These are phyloP conservation scores for Pteronotus mesoamericanus DNA, from an alignment of 2,797 vertebrate genomes.

Conservation along the genomic window DNA sequence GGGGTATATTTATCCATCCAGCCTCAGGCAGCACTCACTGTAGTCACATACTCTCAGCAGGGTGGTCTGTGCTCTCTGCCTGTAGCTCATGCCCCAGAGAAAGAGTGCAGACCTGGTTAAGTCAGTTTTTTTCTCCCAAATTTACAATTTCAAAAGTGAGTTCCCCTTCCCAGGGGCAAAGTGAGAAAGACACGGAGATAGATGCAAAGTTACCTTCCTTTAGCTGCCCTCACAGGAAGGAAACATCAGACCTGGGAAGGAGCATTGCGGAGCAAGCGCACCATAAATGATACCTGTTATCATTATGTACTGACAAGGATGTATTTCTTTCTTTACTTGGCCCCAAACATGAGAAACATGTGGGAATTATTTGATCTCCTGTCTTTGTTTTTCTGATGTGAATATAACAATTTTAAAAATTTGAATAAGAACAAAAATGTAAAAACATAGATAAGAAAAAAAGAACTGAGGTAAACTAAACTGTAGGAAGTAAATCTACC, in stretches of 20 bases:
- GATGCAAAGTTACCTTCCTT: not conserved
- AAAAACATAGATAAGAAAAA: not conserved
- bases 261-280: not conserved
- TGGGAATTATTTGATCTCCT: not conserved
- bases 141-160: not conserved
- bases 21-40: not conserved
- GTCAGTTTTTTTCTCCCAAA: not conserved
- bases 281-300: not conserved
- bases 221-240: not conserved
- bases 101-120: not conserved
- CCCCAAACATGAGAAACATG: not conserved
- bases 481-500: not conserved
- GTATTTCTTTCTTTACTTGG: not conserved
- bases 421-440: not conserved
- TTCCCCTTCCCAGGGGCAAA: not conserved
- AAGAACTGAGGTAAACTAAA: not conserved
- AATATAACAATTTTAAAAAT: not conserved
- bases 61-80: not conserved
- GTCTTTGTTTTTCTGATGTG: not conserved
- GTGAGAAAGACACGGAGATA: not conserved
- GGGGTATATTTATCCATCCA: not conserved
- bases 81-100: not conserved
- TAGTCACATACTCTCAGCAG: not conserved
- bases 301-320: not conserved
- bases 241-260: not conserved